Conservation (phyloP, 2,888 invertebrate species). For the Ophion costatus region DNA sequence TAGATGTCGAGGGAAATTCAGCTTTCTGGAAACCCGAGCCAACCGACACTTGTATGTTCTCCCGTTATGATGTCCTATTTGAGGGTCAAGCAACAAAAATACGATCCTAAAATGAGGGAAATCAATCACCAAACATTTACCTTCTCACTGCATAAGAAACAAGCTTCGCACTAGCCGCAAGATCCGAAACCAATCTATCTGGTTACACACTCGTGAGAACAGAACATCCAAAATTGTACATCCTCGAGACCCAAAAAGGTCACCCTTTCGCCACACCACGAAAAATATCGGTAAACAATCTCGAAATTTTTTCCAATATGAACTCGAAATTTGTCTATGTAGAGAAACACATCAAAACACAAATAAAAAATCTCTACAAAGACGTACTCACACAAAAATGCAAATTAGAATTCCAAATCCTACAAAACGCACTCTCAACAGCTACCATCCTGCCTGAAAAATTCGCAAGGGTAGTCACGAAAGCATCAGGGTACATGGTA, state of each 20-base stretch:
- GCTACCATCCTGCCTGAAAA: background rate
- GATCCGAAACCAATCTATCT: no score
- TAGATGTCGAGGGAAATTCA: conserved; percentile 32
- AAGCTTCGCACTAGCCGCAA: no score
- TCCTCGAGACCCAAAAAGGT: no score
- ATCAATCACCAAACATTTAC: background rate
- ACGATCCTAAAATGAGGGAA: no score
- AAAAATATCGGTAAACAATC: no score
- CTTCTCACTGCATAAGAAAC: no score
- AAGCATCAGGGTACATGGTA: conserved; percentile 57
- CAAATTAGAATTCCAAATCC: background rate
- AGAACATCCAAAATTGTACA: no score
- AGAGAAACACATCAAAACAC: background rate
- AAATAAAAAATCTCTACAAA: background rate
- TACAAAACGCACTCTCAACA: background rate
- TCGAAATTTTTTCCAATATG: no score
- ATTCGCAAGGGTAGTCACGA: no score
- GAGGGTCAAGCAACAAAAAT: conserved; percentile 25
- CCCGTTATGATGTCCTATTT: conserved; percentile 45
- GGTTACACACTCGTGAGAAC: no score
- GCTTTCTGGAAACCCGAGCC: conserved; percentile 51
- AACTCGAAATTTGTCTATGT: background rate
- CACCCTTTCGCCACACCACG: no score
- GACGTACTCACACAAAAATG: background rate
- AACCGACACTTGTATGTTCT: conserved; percentile 40